Evolutionary conservation across 2,888 invertebrate genomes (phyloP), one percentile per base, ranked within the genome.

Genomic region (Phyto melanocephala): DNA sequence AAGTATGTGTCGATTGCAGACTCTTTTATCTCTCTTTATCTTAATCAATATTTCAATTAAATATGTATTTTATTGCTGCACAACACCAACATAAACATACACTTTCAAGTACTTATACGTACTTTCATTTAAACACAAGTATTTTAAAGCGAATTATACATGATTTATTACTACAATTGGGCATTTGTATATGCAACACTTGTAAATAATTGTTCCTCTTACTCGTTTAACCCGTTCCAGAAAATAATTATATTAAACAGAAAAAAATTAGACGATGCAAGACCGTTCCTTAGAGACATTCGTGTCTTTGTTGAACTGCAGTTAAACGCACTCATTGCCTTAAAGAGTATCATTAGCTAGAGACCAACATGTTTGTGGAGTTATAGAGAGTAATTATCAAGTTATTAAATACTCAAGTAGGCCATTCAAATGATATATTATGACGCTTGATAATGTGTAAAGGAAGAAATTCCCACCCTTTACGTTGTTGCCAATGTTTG

Each of bases 41-140:
- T 68, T 60, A 67, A 82, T 82, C 78, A 79, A 79, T 82, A 79
- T 75, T 71, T 82, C 78, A 82, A 79, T 79, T 75, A 60, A 65
- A 37, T 81, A 65, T 58, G 58, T 65, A 70, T 65, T 74, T 74
- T 58, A 78, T 74, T 56, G 58, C 22, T 33, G 67, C 28, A 65
- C 24, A 35, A 52, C 6, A 35, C 28, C 40, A 8, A 17, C 15
- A 33, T 13, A 56, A 2, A 15, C 15, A 24, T 5, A n/a, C 15
- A 20, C 7, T 1, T 1, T 2, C 13, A 50, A 58, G 42, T n/a
- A n/a, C n/a, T n/a, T n/a, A n/a, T n/a, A n/a, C n/a, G n/a, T n/a
- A n/a, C n/a, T n/a, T n/a, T n/a, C n/a, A n/a, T n/a, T n/a, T n/a
- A n/a, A n/a, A n/a, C n/a, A n/a, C n/a, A n/a, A n/a, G n/a, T 37